Evolutionary conservation across 2,113 vertebrate species (phyloP).

Genomic region (Poeciliopsis prolifica): DNA sequence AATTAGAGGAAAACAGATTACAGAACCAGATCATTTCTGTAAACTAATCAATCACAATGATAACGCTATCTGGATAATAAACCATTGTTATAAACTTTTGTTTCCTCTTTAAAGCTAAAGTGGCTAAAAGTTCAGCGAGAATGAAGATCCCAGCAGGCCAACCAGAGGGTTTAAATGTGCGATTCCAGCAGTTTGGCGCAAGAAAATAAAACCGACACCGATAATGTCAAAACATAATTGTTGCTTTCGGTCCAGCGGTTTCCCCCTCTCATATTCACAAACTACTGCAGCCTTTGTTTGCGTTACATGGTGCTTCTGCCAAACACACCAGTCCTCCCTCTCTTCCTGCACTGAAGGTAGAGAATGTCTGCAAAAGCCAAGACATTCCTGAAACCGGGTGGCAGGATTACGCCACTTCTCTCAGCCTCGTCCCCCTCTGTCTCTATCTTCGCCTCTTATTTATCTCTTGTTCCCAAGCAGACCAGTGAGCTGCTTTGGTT

Average conservation of each 20-base stretch:
- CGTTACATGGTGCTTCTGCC: conserved; percentile 62
- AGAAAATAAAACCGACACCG: conserved; percentile 20
- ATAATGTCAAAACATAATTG: conserved; percentile 66
- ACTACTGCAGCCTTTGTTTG: conserved; percentile 44
- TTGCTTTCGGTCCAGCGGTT: conserved; percentile 62
- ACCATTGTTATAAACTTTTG: not conserved
- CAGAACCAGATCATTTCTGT: not conserved
- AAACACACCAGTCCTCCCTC: conserved; percentile 50
- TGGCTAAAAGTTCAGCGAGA: not conserved
- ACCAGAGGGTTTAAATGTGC: conserved; percentile 27
- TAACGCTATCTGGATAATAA: not conserved
- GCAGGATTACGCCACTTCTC: conserved; percentile 42
- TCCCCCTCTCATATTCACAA: conserved; percentile 20
- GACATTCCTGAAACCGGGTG: conserved; percentile 53
- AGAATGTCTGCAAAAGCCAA: conserved; percentile 40
- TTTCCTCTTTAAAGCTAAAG: not conserved
- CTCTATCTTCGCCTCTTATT: conserved; percentile 6
- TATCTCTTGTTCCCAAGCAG: conserved; percentile 35
- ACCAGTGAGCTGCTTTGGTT: conserved; percentile 56
- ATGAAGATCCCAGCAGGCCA: conserved; percentile 32
- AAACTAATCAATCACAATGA: no score
- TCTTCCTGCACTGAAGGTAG: conserved; percentile 20
- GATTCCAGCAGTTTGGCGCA: conserved; percentile 28
- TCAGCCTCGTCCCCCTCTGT: conserved; percentile 24
- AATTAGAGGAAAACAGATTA: not conserved